These are phyloP conservation scores for Pachliopta kotzebuea DNA, from an alignment of 2,888 invertebrate genomes.

Conservation along the genomic window DNA sequence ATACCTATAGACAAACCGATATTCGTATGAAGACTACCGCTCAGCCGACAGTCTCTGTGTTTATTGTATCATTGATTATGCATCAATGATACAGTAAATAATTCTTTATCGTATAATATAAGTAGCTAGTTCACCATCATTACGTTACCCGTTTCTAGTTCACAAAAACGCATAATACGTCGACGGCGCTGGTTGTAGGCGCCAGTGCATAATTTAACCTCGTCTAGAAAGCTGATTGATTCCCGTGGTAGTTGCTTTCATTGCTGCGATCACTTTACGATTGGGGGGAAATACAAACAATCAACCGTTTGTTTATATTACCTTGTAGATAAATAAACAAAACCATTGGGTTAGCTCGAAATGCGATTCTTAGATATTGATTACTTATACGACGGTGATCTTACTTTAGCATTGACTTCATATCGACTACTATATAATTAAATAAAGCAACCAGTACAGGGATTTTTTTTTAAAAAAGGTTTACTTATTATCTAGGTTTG, in stretches of 20 bases:
- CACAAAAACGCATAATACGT: conserved; percentile 8
- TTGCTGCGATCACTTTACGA: background rate
- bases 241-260: conserved; percentile 7
- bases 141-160: conserved; percentile 8
- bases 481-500: too few species aligned
- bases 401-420: too few species aligned
- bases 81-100: background rate
- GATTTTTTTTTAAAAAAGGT: too few species aligned
- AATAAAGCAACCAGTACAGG: too few species aligned
- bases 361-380: background rate
- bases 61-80: background rate
- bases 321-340: background rate
- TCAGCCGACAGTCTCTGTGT: background rate
- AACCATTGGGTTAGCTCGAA: background rate
- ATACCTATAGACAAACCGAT: background rate
- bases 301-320: background rate
- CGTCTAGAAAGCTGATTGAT: conserved; percentile 27
- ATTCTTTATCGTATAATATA: background rate
- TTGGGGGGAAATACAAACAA: background rate
- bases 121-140: conserved; percentile 4
- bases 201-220: conserved; percentile 21
- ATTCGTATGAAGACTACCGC: background rate
- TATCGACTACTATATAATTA: too few species aligned
- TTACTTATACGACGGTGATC: too few species aligned
- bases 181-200: conserved; percentile 10